Evolutionary conservation across 2,888 invertebrate genomes (phyloP).

Genomic region (Laothoe populi): DNA sequence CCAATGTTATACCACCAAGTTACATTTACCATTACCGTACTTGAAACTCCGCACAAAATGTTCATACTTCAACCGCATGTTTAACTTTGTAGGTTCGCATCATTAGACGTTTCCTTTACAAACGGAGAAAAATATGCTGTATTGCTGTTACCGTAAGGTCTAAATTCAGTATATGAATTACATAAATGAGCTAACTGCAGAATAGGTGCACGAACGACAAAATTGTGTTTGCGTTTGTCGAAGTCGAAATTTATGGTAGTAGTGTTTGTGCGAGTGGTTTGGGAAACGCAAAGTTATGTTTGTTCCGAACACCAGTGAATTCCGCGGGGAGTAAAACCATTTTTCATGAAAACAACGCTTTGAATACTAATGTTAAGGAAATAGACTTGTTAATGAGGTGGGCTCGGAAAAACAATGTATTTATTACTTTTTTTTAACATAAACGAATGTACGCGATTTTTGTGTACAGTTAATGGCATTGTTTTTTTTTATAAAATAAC

Average conservation of each 20-base stretch:
- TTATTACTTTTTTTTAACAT: conserved; percentile 21
- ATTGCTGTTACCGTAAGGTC: conserved; percentile 39
- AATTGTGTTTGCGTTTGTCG: conserved; percentile 19
- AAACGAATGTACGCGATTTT: not conserved
- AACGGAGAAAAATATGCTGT: conserved; percentile 47
- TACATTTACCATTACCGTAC: conserved; percentile 44
- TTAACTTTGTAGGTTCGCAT: conserved; percentile 53
- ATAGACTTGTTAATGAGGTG: conserved; percentile 46
- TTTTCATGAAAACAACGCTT: conserved; percentile 65
- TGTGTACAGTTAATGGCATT: not conserved
- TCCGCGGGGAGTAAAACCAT: conserved; percentile 60
- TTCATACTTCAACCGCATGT: conserved; percentile 43
- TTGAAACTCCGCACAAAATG: conserved; percentile 36
- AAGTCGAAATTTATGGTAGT: conserved; percentile 33
- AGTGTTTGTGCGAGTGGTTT: conserved; percentile 29
- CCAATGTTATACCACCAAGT: conserved; percentile 43
- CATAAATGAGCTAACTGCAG: conserved; percentile 21
- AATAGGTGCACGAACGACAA: conserved; percentile 32
- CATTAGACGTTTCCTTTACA: conserved; percentile 50
- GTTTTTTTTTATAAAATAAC: no score
- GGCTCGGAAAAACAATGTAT: conserved; percentile 1
- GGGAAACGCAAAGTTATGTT: conserved; percentile 36
- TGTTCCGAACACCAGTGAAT: conserved; percentile 50
- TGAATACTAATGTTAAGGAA: conserved; percentile 60
- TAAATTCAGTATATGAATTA: conserved; percentile 16